Conservation (phyloP, 2,888 invertebrate genomes). For the Ceriagrion tenellum region DNA sequence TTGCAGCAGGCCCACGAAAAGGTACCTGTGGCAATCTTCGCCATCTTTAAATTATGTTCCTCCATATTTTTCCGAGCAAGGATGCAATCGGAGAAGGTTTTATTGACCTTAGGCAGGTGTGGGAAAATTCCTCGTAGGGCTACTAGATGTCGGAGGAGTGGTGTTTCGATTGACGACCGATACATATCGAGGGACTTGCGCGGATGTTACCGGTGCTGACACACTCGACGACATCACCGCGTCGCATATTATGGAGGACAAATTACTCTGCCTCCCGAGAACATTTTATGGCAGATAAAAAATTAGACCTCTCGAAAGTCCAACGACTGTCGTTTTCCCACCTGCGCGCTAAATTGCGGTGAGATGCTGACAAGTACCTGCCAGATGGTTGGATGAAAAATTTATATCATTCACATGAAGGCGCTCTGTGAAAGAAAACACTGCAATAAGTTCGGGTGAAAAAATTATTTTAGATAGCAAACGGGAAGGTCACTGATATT, state of each 20-base stretch:
- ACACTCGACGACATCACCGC: neutral
- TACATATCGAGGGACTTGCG: neutral
- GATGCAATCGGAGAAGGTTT: neutral
- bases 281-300: neutral
- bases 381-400: too few relatives aligned
- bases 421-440: too few relatives aligned
- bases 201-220: neutral
- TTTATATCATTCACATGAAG: too few relatives aligned
- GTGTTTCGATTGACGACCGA: neutral
- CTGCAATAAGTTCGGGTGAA: too few relatives aligned
- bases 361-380: too few relatives aligned
- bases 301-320: neutral
- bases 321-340: neutral
- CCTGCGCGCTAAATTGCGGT: neutral
- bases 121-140: neutral
- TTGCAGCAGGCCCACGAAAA: neutral
- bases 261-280: neutral
- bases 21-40: neutral
- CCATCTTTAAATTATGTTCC: too few relatives aligned
- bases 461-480: too few relatives aligned
- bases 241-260: neutral
- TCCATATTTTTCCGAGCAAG: neutral
- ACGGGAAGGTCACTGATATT: too few relatives aligned
- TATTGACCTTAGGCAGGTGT: neutral
- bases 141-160: neutral